Evolutionary conservation across 1,140 invertebrate species (phyloP).

Genomic region (Brachionus plicatilis): DNA sequence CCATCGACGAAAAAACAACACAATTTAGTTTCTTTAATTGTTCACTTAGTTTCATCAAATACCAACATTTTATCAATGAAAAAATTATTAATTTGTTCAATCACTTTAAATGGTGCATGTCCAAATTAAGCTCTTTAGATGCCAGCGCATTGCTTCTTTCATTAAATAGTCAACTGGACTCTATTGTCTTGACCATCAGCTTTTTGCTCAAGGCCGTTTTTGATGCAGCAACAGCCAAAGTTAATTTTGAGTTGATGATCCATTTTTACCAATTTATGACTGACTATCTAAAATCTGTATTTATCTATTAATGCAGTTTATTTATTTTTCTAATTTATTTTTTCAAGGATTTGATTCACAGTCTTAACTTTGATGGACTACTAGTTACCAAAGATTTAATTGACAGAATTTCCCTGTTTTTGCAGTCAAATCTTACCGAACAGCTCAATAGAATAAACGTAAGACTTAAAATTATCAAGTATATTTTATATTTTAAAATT

Average conservation of each 20-base stretch:
- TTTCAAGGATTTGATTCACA: background rate
- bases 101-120: background rate
- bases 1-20: background rate
- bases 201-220: background rate
- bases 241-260: conserved; percentile 8
- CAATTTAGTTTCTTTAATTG: background rate
- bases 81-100: background rate
- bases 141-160: background rate
- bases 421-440: background rate
- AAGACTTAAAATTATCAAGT: background rate
- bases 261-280: conserved; percentile 24
- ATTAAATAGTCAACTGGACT: background rate
- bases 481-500: background rate
- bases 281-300: background rate
- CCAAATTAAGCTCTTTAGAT: background rate
- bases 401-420: background rate
- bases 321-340: background rate
- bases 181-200: background rate
- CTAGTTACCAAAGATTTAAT: background rate
- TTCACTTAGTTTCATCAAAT: background rate
- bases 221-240: background rate
- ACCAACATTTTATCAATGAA: background rate
- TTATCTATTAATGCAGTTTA: background rate
- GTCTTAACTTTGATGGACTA: background rate
- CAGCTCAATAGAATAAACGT: conserved; percentile 22